A percentile compares a stretch with the other conserved stretches of the same genome.
phyloP scores from a whole-genome alignment of 1,140 invertebrate species.

The Hyles euphorbiae region DNA sequence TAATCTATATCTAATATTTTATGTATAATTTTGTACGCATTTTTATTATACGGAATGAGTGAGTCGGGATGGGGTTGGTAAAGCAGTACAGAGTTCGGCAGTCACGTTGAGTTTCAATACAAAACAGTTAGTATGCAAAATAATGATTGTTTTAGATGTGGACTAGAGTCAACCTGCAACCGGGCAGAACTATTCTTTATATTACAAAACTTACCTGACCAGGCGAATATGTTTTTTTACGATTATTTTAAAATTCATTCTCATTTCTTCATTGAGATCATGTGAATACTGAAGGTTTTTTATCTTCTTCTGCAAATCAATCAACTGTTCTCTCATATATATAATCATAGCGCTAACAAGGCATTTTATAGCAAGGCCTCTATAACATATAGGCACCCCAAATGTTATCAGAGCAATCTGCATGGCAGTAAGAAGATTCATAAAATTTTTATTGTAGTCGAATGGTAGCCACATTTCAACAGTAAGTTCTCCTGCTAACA shows the following conservation, averaged over 20 bases:
- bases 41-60: too few species aligned
- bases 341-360: conserved; percentile 53
- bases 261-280: conserved; percentile 28
- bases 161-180: too few species aligned
- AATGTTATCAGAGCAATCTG: conserved; percentile 40
- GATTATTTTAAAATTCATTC: conserved; percentile 41
- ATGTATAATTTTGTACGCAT: too few species aligned
- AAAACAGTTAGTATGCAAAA: too few species aligned
- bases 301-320: conserved; percentile 42
- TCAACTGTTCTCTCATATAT: conserved; percentile 60
- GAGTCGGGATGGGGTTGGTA: too few species aligned
- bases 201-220: conserved; percentile 38
- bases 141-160: not conserved
- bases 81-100: too few species aligned
- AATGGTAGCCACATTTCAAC: conserved; percentile 61
- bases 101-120: too few species aligned
- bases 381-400: conserved; percentile 36
- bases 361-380: conserved; percentile 51
- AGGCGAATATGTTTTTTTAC: conserved; percentile 54
- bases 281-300: conserved; percentile 33
- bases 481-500: conserved; percentile 43
- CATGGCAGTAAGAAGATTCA: conserved; percentile 32
- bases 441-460: conserved; percentile 37
- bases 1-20: too few species aligned
- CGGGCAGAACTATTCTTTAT: not conserved